A percentile compares a stretch with the other conserved stretches of the same genome.
Evolutionary conservation across 2,797 vertebrate genomes (phyloP).

Genomic region (Monodelphis domestica): DNA sequence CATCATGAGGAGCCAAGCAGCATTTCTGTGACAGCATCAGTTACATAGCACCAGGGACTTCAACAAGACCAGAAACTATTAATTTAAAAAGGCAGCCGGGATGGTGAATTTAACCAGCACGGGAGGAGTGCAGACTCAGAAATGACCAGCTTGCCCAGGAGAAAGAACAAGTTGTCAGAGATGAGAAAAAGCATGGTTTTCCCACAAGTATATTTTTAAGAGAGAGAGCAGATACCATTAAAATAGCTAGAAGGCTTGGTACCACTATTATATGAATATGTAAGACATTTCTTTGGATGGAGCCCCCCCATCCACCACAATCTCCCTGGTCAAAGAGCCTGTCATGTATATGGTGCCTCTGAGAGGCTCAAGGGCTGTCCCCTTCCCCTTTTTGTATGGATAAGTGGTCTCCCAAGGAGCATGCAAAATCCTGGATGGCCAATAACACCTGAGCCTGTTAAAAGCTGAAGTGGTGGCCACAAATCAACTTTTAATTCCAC

Average conservation of each 20-base stretch:
- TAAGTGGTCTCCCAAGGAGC: no score
- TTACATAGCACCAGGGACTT: neutral
- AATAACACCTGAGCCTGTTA: neutral
- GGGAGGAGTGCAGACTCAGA: conserved; percentile 40
- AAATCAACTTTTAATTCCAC: neutral
- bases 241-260: neutral
- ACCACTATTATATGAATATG: neutral
- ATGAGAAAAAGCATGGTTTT: conserved; percentile 40
- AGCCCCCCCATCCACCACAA: neutral
- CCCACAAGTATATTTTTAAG: conserved; percentile 37
- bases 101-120: conserved; percentile 17
- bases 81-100: conserved; percentile 26
- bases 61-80: neutral
- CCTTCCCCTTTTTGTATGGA: no score
- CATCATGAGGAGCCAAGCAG: neutral
- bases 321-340: neutral
- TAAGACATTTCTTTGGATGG: neutral
- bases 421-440: neutral
- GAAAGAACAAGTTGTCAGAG: neutral
- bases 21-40: neutral
- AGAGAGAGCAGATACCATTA: neutral
- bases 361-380: neutral
- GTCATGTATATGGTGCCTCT: neutral
- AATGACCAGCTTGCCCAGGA: neutral
- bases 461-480: neutral